Evolutionary conservation across 2,797 vertebrate species (phyloP).

Genomic region (Rhinatrema bivittatum): DNA sequence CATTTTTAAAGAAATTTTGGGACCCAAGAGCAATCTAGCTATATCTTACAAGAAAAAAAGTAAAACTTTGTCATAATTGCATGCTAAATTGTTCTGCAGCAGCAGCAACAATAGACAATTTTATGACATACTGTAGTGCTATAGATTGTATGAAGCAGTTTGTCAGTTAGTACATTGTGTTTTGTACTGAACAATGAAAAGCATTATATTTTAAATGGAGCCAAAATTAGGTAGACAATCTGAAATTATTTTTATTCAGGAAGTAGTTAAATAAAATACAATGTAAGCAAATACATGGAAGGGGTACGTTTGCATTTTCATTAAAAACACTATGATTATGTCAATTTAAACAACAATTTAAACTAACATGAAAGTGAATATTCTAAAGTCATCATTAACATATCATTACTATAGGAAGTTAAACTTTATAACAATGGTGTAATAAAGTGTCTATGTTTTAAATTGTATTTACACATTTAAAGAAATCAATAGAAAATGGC

Average conservation of each 20-base stretch:
- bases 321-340: conserved; percentile 8
- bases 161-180: background rate
- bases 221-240: conserved; percentile 13
- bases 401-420: too few relatives aligned
- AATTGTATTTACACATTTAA: too few relatives aligned
- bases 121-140: background rate
- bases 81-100: background rate
- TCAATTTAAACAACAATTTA: too few relatives aligned
- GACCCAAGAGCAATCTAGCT: background rate
- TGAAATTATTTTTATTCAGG: background rate
- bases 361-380: too few relatives aligned
- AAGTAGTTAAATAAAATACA: background rate
- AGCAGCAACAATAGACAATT: background rate
- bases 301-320: conserved; percentile 10
- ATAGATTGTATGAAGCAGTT: background rate
- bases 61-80: background rate
- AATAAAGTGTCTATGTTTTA: too few relatives aligned
- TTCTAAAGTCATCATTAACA: too few relatives aligned
- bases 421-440: too few relatives aligned
- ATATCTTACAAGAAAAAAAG: background rate
- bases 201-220: conserved; percentile 14
- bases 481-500: too few relatives aligned
- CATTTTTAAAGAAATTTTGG: conserved; percentile 14
- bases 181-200: conserved; percentile 5
- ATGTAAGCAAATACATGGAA: conserved; percentile 13